These are phyloP conservation scores for Gymnodraco acuticeps DNA, from an alignment of 2,797 vertebrate species.

Conservation along the genomic window DNA sequence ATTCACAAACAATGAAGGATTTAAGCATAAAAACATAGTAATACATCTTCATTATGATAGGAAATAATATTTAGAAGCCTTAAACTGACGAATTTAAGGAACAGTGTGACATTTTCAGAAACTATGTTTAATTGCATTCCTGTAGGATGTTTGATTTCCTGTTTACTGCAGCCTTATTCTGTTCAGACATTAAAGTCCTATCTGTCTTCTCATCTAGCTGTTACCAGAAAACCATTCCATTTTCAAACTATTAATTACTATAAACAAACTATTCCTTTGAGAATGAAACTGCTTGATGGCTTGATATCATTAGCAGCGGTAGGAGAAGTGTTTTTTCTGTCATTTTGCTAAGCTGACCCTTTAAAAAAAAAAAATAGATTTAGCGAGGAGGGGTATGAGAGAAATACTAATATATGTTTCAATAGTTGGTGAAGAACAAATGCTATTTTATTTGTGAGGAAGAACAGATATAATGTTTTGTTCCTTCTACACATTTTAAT, in stretches of 20 bases:
- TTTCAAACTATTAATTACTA: no score
- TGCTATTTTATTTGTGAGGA: neutral
- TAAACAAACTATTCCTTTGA: neutral
- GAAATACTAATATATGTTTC: neutral
- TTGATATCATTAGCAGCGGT: neutral
- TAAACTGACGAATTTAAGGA: neutral
- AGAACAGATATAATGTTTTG: neutral
- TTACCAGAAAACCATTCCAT: neutral
- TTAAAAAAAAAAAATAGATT: neutral
- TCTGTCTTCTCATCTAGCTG: neutral
- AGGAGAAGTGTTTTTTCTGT: neutral
- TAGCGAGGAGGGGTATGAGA: neutral
- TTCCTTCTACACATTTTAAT: neutral
- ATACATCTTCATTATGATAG: neutral
- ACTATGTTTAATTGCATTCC: neutral
- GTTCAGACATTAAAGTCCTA: neutral
- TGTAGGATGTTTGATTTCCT: neutral
- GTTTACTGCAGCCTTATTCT: neutral
- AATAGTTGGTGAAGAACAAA: neutral
- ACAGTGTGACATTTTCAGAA: neutral
- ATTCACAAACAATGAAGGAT: neutral
- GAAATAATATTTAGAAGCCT: neutral
- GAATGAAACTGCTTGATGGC: neutral
- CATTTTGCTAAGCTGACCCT: neutral
- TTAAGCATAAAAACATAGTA: neutral